Evolutionary conservation across 2,113 vertebrate species (phyloP), one percentile per base, ranked within the genome.

Genomic region (Tympanuchus pallidicinctus): DNA sequence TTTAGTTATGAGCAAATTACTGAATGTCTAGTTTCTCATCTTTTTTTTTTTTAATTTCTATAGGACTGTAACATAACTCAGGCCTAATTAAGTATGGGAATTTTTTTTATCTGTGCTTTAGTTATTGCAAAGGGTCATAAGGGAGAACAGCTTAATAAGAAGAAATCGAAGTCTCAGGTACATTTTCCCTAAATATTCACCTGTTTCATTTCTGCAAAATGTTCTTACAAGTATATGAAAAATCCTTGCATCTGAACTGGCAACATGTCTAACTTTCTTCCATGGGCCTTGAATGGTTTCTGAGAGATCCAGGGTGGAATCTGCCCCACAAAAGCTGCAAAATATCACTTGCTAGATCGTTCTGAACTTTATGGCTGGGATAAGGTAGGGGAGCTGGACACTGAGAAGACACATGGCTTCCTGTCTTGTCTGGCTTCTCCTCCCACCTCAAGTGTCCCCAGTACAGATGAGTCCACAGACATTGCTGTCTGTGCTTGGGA

Each of bases 381-480:
- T 52, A 48, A 61, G 30, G 24, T 25, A 28, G 38, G 28, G 48
- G 25, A 70, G 19, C 36, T 59, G 25, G 5, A 76, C 40, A 56
- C 17, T 21, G 10, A 11, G 40, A 71, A 77, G 17, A 2, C 12
- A 71, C 32, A 38, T 0, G 0, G 82, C 87, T 36, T 18, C n/a
- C 40, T 79, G 4, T 2, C 1, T 48, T 54, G 30, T 76, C 52
- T 52, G 64, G 18, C 40, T 69, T 61, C 28, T 36, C 42, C 28
- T 65, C 22, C 40, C 43, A 10, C 27, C 10, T 3, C 4, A 52
- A 14, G 24, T 65, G 30, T 18, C 38, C 59, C 11, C 11, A 43
- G n/a, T 34, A 60, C 0, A 0, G 27, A 7, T 18, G n/a, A 63
- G 56, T 74, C 40, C 11, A 13, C 0, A 1, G 13, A 36, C 21